phyloP scores from a whole-genome alignment of 2,888 invertebrate genomes.

The Urechis unicinctus region DNA sequence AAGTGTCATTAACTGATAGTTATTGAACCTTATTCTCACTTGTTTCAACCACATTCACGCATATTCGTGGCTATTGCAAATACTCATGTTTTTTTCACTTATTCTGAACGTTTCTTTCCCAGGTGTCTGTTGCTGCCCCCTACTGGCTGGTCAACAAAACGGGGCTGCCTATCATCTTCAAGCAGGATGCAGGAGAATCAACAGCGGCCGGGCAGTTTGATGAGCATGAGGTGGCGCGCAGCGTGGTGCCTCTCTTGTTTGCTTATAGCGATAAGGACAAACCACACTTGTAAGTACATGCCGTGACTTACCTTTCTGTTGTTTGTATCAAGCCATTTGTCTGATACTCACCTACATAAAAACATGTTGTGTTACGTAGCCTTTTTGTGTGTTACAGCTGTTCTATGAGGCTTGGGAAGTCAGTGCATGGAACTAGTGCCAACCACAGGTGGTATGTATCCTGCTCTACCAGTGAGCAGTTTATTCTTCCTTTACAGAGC shows the following conservation, averaged over 20 bases:
- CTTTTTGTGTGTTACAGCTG: slow-evolving; percentile 35
- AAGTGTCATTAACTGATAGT: too few species aligned
- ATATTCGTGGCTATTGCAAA: too few species aligned
- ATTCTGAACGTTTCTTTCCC: background rate
- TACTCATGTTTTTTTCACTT: background rate
- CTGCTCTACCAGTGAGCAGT: too few species aligned
- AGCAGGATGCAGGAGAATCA: slow-evolving; percentile 61
- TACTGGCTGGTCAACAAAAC: slow-evolving; percentile 96
- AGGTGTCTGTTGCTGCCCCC: slow-evolving; percentile 73
- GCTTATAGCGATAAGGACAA: slow-evolving; percentile 86
- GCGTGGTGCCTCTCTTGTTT: slow-evolving; percentile 87
- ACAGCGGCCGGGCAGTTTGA: slow-evolving; percentile 71
- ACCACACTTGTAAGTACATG: slow-evolving; percentile 38
- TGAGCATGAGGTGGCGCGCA: slow-evolving; percentile 89
- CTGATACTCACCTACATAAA: background rate
- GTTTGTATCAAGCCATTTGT: background rate
- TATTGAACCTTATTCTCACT: too few species aligned
- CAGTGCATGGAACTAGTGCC: slow-evolving; percentile 54
- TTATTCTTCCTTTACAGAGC: slow-evolving; percentile 1
- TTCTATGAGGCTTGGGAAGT: slow-evolving; percentile 65
- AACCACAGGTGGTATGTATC: slow-evolving; percentile 41
- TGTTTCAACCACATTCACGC: too few species aligned
- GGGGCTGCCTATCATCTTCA: slow-evolving; percentile 89
- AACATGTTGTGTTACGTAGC: too few species aligned
- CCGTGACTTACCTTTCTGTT: background rate